Conservation (phyloP, 2,888 invertebrate genomes). For the Leptopilina syphax region DNA sequence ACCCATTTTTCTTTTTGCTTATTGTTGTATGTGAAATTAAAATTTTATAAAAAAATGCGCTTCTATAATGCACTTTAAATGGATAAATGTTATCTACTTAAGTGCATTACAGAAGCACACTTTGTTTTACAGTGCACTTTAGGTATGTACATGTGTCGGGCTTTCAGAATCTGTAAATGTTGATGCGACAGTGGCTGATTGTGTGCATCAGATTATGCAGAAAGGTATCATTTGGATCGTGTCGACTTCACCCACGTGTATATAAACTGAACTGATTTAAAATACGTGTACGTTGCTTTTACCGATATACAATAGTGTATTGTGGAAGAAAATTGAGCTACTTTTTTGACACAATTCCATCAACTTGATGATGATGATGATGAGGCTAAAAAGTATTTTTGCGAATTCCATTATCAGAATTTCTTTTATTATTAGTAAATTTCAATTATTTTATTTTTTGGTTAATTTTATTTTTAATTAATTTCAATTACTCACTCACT, state of each 20-base stretch:
- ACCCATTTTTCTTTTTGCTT: not conserved
- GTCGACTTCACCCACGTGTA: not conserved
- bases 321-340: conserved; percentile 3
- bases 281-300: conserved; percentile 11
- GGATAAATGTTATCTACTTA: conserved; percentile 1
- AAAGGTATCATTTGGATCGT: conserved; percentile 12
- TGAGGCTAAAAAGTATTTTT: too few species aligned
- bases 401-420: too few species aligned
- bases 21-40: not conserved
- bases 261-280: conserved; percentile 1
- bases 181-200: conserved; percentile 7
- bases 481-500: too few species aligned
- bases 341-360: not conserved
- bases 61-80: not conserved
- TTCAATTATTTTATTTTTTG: too few species aligned
- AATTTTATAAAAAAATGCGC: not conserved
- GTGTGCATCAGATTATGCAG: conserved; percentile 30
- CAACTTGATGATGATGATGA: not conserved
- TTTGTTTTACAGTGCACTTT: conserved; percentile 21
- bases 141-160: not conserved
- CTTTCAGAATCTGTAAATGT: conserved; percentile 19
- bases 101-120: conserved; percentile 1
- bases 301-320: not conserved
- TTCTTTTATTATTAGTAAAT: too few species aligned
- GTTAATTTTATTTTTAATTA: too few species aligned